A percentile compares a stretch with the other conserved stretches of the same genome.
These are phyloP conservation scores for Theristus sp. DNA, from an alignment of 2,888 invertebrate genomes.

Conservation along the genomic window DNA sequence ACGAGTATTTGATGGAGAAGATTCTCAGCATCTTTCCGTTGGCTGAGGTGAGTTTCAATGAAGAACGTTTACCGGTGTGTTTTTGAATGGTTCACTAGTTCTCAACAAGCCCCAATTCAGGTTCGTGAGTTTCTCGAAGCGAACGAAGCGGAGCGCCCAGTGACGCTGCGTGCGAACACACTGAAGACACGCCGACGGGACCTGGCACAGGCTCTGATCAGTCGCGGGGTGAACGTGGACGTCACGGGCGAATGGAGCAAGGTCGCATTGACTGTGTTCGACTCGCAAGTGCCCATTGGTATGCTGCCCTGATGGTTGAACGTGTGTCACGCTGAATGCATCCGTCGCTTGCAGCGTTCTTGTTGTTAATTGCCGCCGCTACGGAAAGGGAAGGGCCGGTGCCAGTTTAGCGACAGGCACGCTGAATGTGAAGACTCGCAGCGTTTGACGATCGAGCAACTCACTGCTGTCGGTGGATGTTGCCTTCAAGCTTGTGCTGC, in stretches of 20 bases:
- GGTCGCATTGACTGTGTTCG: conserved; percentile 86
- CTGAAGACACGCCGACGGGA: conserved; percentile 69
- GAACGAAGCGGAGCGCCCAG: conserved; percentile 76
- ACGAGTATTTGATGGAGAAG: conserved; percentile 77
- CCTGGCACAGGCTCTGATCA: conserved; percentile 49
- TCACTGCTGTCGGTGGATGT: no score
- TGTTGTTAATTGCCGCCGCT: no score
- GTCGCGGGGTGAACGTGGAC: conserved; percentile 90
- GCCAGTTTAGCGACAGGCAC: no score
- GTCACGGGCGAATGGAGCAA: conserved; percentile 97
- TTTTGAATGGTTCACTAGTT: neutral
- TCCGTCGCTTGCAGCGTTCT: no score
- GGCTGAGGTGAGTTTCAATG: conserved; percentile 41
- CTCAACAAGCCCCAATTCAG: neutral
- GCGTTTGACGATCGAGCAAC: no score
- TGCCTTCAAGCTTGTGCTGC: no score
- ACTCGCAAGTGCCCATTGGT: conserved; percentile 83
- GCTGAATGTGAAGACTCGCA: no score
- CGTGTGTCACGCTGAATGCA: no score
- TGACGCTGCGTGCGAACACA: conserved; percentile 86
- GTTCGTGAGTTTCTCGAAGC: conserved; percentile 49
- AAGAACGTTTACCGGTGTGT: conserved; percentile 5
- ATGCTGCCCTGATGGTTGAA: no score
- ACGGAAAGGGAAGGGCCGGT: no score
- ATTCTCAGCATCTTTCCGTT: conserved; percentile 72